phyloP scores from a whole-genome alignment of 1,140 invertebrate genomes.

The Zaprionus capensis region DNA sequence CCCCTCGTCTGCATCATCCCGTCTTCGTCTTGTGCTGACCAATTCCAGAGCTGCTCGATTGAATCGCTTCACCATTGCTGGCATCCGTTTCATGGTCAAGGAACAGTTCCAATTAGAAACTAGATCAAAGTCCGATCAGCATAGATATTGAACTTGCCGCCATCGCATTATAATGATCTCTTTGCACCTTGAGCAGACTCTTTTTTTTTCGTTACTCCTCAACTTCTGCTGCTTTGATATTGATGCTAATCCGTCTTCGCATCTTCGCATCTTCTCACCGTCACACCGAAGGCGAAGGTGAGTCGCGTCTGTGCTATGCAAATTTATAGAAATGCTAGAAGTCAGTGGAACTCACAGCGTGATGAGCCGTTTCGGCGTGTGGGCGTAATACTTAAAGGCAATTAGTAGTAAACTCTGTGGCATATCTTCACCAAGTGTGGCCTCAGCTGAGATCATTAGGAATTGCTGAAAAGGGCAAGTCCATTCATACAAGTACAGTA shows the following conservation, averaged over 20 bases:
- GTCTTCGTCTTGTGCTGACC: neutral
- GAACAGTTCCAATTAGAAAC: conserved; percentile 50
- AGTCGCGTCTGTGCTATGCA: conserved; percentile 57
- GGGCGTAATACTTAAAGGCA: conserved; percentile 54
- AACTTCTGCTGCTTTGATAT: conserved; percentile 19
- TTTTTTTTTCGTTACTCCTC: neutral
- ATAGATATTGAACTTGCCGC: conserved; percentile 45
- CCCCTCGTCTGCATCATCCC: neutral
- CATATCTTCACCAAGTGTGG: conserved; percentile 6
- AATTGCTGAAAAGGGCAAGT: conserved; percentile 1
- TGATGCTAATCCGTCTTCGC: conserved; percentile 63
- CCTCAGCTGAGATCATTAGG: conserved; percentile 8
- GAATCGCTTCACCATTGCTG: conserved; percentile 2
- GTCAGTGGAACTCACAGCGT: conserved; percentile 60
- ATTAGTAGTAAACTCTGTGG: conserved; percentile 53
- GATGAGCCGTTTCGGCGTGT: conserved; percentile 23
- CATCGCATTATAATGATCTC: neutral
- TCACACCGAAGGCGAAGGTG: conserved; percentile 46
- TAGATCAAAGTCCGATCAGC: conserved; percentile 30
- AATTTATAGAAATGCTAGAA: conserved; percentile 59
- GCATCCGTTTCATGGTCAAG: conserved; percentile 70
- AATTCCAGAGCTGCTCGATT: conserved; percentile 3
- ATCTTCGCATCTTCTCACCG: neutral
- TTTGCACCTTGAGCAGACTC: conserved; percentile 26
- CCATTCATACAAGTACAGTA: neutral